Base-by-base conservation (phyloP, 1,140 invertebrate genomes). In the Cotesia chilonis region DNA sequence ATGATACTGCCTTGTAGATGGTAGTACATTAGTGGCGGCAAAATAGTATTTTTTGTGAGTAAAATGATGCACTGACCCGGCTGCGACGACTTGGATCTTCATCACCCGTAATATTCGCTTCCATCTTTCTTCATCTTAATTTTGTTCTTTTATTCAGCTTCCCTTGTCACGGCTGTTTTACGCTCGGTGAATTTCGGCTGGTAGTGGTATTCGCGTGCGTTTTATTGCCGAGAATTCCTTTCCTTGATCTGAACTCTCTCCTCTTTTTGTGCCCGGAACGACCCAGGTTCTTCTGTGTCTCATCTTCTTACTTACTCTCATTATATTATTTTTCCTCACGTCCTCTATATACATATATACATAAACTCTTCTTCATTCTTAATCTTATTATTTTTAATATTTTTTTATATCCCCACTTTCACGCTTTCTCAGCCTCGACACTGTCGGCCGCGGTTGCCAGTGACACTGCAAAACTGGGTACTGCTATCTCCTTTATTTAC, bases 91-190 rank as follows among this genome's bases (percentile, higher is more conserved):
- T 55, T 14, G 54, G 54, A 14, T 55, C 54, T 55, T 55, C 54
- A 55, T 55, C 17, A 55, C 54, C 54, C 41, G n/a, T 14, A 17
- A 55, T 55, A 55, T 17, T 14, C 17, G 17, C 54, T n/a, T 5
- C n/a, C n/a, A 17, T 14, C 54, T 59, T 17, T 20, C 20, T 59
- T 59, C 36, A 14, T 63, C 60, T 57, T 20, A 57, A 57, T 20
- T 20, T 57, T 57, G 10, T 12, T 63, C 35, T 63, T 63, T 37
- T n/a, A 37, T 63, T 38, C 35, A 28, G 28, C n/a, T 37, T 36
- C 60, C 36, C 35, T 63, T 63, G 60, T 63, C 60, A 63, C 60
- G 60, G 60, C 36, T 63, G 60, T 63, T 63, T 63, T 63, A 63
- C 60, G 60, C 60, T 63, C 36, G 5, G 60, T 38, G n/a, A 35